Evolutionary conservation across 2,113 vertebrate genomes (phyloP), one percentile per base, ranked within the genome.

Genomic region (Hemibagrus wyckioides): DNA sequence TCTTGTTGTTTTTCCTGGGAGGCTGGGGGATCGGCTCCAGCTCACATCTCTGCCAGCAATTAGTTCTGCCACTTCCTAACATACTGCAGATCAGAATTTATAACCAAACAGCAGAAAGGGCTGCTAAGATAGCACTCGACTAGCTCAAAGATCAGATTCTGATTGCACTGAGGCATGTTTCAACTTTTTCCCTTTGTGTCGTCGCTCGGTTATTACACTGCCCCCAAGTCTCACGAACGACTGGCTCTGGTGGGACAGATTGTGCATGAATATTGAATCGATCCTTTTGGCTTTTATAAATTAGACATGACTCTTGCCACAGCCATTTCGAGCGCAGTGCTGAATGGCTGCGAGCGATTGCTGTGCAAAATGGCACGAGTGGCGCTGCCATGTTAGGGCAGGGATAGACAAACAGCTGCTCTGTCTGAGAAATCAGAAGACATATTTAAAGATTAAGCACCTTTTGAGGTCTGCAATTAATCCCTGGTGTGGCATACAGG

Each of bases 221-320:
- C 92, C 95, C 93, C 92, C 92, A 91, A 94, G 92, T 93, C 91
- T 94, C 92, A 93, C 91, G 91, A 93, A 94, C 93, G 90, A 92
- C 91, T 93, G 89, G 90, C 93, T 94, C 93, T 93, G 91, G 88
- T 90, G 88, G 92, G 94, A 95, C 95, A 95, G 94, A 95, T 95
- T 96, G 95, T 94, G 94, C 94, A 96, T 96, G 88, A 94, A 96
- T 95, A 95, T 96, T 95, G 92, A 93, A 94, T 95, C 33, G 25
- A 92, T 95, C 94, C 94, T 94, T 95, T 95, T 95, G 95, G 94
- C 94, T 95, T 95, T 94, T 94, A 95, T 96, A 92, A 96, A 96
- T 95, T 94, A 95, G 90, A 94, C 90, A 96, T 95, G 79, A 89
- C 92, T 92, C 92, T 94, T 93, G 93, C 92, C 93, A 94, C 91